Base-by-base conservation (phyloP, 2,888 invertebrate genomes). In the Drosophila villosipedis region DNA sequence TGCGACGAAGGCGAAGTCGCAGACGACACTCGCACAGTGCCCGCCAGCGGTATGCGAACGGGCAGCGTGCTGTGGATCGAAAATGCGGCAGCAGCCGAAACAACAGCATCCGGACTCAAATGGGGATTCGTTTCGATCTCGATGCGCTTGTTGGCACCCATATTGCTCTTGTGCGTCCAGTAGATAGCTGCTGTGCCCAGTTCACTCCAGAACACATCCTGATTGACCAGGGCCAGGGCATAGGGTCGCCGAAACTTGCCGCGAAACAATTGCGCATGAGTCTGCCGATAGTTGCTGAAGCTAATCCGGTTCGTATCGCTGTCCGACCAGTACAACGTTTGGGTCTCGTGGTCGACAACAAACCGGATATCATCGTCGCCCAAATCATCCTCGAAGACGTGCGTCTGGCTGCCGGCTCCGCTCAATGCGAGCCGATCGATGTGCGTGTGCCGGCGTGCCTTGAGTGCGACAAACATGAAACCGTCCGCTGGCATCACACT, bases 341-440 rank as follows among this genome's bases (percentile, higher is more conserved):
- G 94, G 39, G 94, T 90, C 28, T 94, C 93, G 16, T 93, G 92
- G 74, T 96, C 91, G 0, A 78, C 64, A 82, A 90, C 80, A 95
- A 91, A 73, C 63, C 90, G 81, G 3, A 93, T 84, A 14, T 87
- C 86, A 41, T 95, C 85, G 91, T 83, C 89, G 10, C 93, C 93
- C 25, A 92, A 55, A 16, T 91, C 89, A 2, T 92, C 90, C 76
- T 93, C 93, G 50, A 93, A 91, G 2, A 93, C 90, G 64, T 94
- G 93, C 4, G 84, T 81, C 55, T 92, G 92, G 3, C 76, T 74
- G 0, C 94, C 95, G 0, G 93, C 92, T 0, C 97, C 97, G 82
- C 96, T 95, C 93, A 97, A 94, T 0, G 95, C 94, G 70, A 96
- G 94, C 68, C 95, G 95, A 89, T 96, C 96, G 37, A 98, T 96